Base-by-base conservation (phyloP, 2,113 vertebrate genomes). In the Corvus moneduloides region DNA sequence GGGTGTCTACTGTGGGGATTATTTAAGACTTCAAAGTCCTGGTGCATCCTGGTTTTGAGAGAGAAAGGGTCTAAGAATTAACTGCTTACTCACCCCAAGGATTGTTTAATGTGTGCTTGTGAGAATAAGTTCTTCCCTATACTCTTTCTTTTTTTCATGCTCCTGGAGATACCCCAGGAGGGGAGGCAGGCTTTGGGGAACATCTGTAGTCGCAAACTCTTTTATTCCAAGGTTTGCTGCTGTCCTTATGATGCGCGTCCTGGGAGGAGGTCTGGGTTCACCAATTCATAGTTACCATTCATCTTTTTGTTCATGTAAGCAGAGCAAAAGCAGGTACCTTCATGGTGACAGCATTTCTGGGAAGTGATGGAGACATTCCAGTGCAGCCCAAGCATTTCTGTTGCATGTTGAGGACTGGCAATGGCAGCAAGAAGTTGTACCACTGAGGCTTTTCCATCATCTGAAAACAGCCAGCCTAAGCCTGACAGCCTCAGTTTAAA, bases 1-100 rank as follows among this genome's bases (percentile, higher is more conserved):
- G 78, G 73, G 37, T 88, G 62, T 68, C 69, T 93, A 7, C 66
- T 87, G 62, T 68, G 89, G 84, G 71, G 37, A 58, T 91, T 96
- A 62, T 56, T 91, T 82, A 83, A 91, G 81, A 89, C 91, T 96
- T 94, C 91, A 93, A 94, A 95, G 78, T 83, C 78, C 52, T 91
- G 46, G 41, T 83, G 51, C 87, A 87, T 89, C 84, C 89, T 67
- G 90, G 63, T 96, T 96, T 94, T 89, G 66, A 82, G 64, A 91
- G 61, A 73, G 66, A 87, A 92, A 33, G 35, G 56, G 56, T 64
- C 73, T 64, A 27, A 51, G 84, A 79, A 84, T 89, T 62, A 92
- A 91, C 54, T 0, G 8, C 63, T 79, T 92, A 49, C 26, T 37
- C 80, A 54, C 41, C 39, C 72, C 33, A 46, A 74, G 61, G 63